Percentiles rank a stretch among this genome's conserved stretches.
Evolutionary conservation across 2,888 invertebrate genomes (phyloP).

Genomic region (Apamea sordens): DNA sequence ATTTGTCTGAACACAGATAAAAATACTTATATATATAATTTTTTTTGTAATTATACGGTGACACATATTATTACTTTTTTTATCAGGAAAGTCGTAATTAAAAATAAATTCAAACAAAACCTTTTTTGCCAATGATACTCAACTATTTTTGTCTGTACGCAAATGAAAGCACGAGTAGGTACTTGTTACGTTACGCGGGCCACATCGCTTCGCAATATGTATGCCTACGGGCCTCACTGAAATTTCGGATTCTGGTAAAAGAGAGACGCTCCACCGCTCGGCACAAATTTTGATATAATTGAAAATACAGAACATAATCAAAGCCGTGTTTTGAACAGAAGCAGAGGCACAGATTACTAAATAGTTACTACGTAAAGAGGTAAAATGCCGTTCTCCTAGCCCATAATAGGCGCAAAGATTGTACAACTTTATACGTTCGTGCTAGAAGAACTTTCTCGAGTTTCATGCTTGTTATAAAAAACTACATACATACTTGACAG

Average conservation of each 20-base stretch:
- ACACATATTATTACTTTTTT: too few species aligned
- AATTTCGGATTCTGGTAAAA: conserved; percentile 17
- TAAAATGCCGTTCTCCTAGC: background rate
- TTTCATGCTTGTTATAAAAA: background rate
- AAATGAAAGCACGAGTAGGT: background rate
- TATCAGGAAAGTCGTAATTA: background rate
- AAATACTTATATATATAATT: too few species aligned
- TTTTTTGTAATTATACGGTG: too few species aligned
- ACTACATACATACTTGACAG: background rate
- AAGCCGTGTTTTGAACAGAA: background rate
- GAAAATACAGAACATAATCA: background rate
- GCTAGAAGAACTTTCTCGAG: background rate
- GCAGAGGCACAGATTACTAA: too few species aligned
- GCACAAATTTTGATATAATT: conserved; percentile 6
- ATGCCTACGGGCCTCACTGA: background rate
- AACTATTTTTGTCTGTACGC: background rate
- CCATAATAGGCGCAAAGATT: background rate
- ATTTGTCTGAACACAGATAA: too few species aligned
- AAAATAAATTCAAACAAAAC: background rate
- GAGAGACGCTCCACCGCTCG: background rate
- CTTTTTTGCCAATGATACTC: background rate
- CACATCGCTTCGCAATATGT: background rate
- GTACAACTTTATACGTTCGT: background rate
- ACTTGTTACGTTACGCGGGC: background rate
- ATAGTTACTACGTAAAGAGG: too few species aligned